Conservation (phyloP, 2,797 vertebrate species). For the Dromococcyx pavoninus region DNA sequence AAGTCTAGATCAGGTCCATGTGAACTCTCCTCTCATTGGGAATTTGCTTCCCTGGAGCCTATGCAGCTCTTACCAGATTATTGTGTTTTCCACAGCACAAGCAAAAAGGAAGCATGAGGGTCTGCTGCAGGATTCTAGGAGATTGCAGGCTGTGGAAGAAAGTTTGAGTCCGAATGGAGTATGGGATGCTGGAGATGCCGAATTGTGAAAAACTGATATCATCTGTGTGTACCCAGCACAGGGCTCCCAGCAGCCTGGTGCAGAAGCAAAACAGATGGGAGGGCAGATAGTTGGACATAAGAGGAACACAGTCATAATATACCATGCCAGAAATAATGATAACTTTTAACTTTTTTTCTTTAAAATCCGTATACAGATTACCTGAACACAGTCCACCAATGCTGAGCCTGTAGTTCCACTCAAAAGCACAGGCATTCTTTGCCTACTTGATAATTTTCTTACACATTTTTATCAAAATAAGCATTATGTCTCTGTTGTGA, state of each 20-base stretch:
- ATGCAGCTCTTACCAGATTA: background rate
- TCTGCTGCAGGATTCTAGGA: background rate
- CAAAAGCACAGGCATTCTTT: background rate
- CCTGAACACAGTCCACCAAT: background rate
- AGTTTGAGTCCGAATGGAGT: background rate
- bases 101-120: background rate
- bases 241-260: background rate
- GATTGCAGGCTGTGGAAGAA: slow-evolving; percentile 1
- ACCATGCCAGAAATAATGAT: background rate
- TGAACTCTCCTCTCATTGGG: background rate
- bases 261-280: background rate
- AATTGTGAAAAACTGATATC: background rate
- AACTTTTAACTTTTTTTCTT: background rate
- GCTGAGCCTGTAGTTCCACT: background rate
- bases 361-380: background rate
- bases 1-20: background rate
- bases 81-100: background rate
- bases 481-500: background rate
- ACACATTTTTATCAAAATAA: background rate
- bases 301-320: background rate
- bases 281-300: background rate
- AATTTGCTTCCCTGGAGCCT: background rate
- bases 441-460: background rate
- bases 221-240: background rate
- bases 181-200: background rate